Conservation (phyloP, 2,113 vertebrate species). For the Albula glossodonta region DNA sequence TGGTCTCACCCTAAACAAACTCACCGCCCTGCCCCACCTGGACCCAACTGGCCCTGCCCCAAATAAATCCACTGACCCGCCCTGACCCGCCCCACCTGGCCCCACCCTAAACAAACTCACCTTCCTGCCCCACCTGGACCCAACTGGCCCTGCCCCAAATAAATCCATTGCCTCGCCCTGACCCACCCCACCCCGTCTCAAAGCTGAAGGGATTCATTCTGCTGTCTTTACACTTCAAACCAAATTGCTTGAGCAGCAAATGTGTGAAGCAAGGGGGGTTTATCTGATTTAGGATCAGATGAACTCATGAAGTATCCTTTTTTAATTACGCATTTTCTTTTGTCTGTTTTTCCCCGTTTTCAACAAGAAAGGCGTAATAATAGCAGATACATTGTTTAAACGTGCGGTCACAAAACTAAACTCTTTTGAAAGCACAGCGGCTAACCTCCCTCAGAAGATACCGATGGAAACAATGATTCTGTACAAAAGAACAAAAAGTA, state of each 20-base stretch:
- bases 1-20: no score
- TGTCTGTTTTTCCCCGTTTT: background rate
- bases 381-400: background rate
- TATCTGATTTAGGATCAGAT: background rate
- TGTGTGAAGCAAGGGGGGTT: background rate
- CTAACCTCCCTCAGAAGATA: conserved; percentile 55
- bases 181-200: background rate
- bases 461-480: conserved; percentile 59
- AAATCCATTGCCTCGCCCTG: background rate
- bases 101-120: no score
- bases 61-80: no score
- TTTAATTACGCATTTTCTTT: background rate
- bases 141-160: background rate
- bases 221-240: background rate
- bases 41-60: no score
- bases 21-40: no score
- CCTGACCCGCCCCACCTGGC: no score
- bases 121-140: no score
- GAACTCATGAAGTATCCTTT: background rate
- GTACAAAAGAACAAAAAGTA: conserved; percentile 65
- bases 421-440: conserved; percentile 38
- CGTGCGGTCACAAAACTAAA: conserved; percentile 45
- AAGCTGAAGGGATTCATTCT: background rate
- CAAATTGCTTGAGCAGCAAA: background rate
- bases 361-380: background rate